Conservation (phyloP, 2,113 vertebrate species). For the Melanostigma gelatinosum region DNA sequence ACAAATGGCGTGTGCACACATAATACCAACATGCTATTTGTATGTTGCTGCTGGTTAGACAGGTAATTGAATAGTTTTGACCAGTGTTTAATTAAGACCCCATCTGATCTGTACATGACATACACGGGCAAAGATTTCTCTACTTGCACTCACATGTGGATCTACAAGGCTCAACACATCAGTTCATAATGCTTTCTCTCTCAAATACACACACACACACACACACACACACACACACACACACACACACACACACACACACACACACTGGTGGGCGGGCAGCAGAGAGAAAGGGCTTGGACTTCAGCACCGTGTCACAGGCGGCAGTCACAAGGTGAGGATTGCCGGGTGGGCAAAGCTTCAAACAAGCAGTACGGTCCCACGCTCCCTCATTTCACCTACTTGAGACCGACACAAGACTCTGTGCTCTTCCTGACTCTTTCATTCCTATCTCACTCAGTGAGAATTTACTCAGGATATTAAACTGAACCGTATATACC, state of each 20-base stretch:
- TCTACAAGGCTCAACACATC: no score
- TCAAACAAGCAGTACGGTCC: conserved; percentile 74
- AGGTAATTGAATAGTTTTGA: no score
- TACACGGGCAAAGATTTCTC: no score
- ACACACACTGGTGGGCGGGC: conserved; percentile 44
- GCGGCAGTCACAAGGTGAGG: conserved; percentile 77
- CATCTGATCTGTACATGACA: no score
- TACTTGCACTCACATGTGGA: no score
- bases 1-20: no score
- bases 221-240: not conserved
- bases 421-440: conserved; percentile 8
- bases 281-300: conserved; percentile 43
- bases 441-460: not conserved
- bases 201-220: no score
- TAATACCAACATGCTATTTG: no score
- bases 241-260: conserved; percentile 3
- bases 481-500: not conserved
- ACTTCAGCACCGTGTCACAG: conserved; percentile 73
- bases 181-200: no score
- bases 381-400: conserved; percentile 64
- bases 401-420: conserved; percentile 26
- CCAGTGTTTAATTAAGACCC: no score
- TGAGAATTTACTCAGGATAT: conserved; percentile 2
- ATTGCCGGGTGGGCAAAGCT: conserved; percentile 74
- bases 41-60: no score